Conservation (phyloP, 2,797 vertebrate species). For the Acanthurus leucopareius region DNA sequence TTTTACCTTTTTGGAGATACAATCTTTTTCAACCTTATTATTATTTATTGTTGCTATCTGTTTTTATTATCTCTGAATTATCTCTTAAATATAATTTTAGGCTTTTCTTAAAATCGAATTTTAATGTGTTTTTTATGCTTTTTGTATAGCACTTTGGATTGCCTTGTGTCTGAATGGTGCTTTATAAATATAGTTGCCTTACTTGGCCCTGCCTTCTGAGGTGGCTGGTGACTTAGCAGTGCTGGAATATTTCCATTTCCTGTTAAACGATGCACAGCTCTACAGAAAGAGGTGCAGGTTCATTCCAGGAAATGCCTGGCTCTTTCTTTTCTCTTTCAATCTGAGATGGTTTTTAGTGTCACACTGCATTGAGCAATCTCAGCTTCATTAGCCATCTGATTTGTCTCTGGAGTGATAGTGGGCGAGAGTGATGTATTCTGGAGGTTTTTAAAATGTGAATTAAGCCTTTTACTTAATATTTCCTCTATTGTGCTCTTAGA, state of each 20-base stretch:
- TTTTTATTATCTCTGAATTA: too few relatives aligned
- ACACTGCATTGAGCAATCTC: slow-evolving; percentile 36
- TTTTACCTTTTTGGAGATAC: too few relatives aligned
- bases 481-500: background rate
- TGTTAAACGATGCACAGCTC: slow-evolving; percentile 66
- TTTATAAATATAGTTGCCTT: too few relatives aligned
- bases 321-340: slow-evolving; percentile 10
- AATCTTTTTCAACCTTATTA: too few relatives aligned
- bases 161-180: too few relatives aligned
- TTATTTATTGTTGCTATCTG: too few relatives aligned
- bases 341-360: slow-evolving; percentile 44
- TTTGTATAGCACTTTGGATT: too few relatives aligned
- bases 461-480: background rate
- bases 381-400: slow-evolving; percentile 63
- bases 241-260: slow-evolving; percentile 17
- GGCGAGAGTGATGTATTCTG: background rate
- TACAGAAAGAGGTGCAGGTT: slow-evolving; percentile 18
- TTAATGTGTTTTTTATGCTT: too few relatives aligned
- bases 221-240: slow-evolving; percentile 25
- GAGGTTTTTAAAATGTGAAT: slow-evolving; percentile 11
- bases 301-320: background rate
- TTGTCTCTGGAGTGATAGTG: slow-evolving; percentile 20
- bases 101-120: too few relatives aligned
- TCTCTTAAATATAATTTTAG: too few relatives aligned
- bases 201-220: slow-evolving; percentile 12